These are phyloP conservation scores for Bovichtus variegatus DNA, from an alignment of 2,797 vertebrate genomes.

Conservation along the genomic window DNA sequence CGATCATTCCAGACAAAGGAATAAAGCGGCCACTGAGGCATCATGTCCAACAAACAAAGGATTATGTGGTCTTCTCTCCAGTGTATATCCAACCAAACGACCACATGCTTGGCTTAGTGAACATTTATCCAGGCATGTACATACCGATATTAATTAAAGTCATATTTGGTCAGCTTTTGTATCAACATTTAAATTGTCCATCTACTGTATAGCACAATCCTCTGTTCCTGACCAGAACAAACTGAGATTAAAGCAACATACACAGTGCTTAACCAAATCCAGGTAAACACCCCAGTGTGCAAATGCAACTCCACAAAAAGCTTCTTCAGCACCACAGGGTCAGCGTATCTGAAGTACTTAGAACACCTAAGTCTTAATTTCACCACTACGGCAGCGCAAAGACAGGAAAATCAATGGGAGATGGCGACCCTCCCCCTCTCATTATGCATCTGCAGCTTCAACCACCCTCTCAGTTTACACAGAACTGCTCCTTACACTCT, in stretches of 20 bases:
- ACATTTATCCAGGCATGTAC: neutral
- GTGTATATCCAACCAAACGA: neutral
- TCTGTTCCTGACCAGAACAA: neutral
- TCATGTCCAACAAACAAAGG: constrained; percentile 5
- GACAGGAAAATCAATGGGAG: constrained; percentile 58
- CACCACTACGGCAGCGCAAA: constrained; percentile 38
- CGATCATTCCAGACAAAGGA: constrained; percentile 5
- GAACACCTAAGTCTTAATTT: constrained; percentile 26
- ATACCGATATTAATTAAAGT: neutral
- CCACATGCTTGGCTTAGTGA: neutral
- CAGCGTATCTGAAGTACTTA: neutral
- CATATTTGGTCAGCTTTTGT: neutral
- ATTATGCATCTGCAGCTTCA: constrained; percentile 6
- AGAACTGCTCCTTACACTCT: constrained; percentile 21
- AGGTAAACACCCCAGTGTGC: neutral
- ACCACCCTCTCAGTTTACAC: constrained; percentile 49
- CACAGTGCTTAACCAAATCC: neutral
- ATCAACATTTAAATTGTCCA: neutral
- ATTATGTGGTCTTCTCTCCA: neutral
- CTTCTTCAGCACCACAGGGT: constrained; percentile 4
- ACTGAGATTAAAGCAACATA: neutral
- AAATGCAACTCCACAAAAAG: constrained; percentile 8
- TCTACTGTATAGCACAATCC: neutral
- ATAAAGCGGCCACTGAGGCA: constrained; percentile 10
- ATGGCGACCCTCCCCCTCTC: constrained; percentile 27